A percentile compares a stretch with the other conserved stretches of the same genome.
phyloP scores from a whole-genome alignment of 2,113 vertebrate species.

The Chionis minor region DNA sequence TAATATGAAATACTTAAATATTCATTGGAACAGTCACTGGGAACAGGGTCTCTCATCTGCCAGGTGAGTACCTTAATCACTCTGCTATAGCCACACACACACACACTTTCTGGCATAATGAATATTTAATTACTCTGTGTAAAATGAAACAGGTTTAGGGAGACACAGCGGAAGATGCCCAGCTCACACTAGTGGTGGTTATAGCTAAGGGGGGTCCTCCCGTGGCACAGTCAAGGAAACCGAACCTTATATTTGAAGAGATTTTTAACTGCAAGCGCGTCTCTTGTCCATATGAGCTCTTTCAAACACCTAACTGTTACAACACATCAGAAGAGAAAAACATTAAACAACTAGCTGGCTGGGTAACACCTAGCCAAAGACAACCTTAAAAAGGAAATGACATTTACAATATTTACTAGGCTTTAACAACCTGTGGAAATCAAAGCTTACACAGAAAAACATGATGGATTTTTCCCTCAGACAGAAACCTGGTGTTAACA shows the following conservation, averaged over 20 bases:
- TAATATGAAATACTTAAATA: slow-evolving; percentile 45
- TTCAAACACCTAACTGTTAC: background rate
- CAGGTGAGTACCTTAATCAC: slow-evolving; percentile 31
- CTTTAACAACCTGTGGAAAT: background rate
- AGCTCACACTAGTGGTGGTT: background rate
- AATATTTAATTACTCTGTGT: slow-evolving; percentile 20
- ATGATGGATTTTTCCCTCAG: background rate
- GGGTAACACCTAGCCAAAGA: background rate
- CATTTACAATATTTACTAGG: background rate
- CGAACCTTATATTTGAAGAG: background rate
- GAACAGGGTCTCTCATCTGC: slow-evolving; percentile 19
- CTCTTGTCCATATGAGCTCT: background rate
- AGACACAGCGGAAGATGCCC: background rate
- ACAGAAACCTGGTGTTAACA: background rate
- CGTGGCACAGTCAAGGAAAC: background rate
- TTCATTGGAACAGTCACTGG: slow-evolving; percentile 22
- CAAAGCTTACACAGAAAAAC: background rate
- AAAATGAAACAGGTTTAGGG: background rate
- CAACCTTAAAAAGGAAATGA: background rate
- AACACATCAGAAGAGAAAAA: background rate
- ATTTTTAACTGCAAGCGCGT: background rate
- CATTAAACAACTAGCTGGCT: background rate
- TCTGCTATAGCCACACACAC: background rate
- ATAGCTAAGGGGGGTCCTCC: background rate
- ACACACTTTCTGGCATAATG: background rate